Conservation (phyloP, 2,797 vertebrate species). For the Crocidura indochinensis region DNA sequence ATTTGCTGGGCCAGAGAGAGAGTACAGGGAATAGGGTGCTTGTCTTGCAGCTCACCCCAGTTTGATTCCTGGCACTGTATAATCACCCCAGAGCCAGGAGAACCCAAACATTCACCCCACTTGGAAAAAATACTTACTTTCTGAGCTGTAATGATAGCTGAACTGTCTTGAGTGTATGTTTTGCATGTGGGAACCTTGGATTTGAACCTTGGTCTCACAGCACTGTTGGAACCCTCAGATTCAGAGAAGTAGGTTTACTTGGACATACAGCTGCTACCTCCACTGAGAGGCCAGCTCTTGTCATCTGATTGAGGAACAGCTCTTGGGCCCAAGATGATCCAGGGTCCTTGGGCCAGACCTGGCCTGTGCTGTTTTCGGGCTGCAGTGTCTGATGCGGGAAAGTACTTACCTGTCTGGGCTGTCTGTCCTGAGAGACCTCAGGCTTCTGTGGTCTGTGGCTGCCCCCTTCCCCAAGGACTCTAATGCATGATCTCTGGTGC, state of each 20-base stretch:
- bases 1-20: too few species aligned
- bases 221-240: background rate
- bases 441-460: background rate
- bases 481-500: slow-evolving; percentile 47
- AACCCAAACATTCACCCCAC: too few species aligned
- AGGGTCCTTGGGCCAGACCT: too few species aligned
- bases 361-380: background rate
- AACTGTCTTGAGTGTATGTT: too few species aligned
- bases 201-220: too few species aligned
- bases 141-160: too few species aligned
- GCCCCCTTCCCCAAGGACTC: background rate
- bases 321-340: slow-evolving; percentile 1
- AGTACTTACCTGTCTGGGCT: slow-evolving; percentile 6
- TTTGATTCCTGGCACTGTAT: too few species aligned
- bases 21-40: too few species aligned
- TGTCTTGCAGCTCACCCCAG: too few species aligned
- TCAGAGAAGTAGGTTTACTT: slow-evolving; percentile 2
- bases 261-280: background rate
- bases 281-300: slow-evolving; percentile 9
- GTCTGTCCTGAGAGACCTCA: background rate
- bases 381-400: slow-evolving; percentile 42
- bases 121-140: too few species aligned
- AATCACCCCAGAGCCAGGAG: too few species aligned
- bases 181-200: too few species aligned
- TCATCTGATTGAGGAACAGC: background rate